Conservation (phyloP, 2,888 invertebrate genomes). For the Caenorhabditis becei region DNA sequence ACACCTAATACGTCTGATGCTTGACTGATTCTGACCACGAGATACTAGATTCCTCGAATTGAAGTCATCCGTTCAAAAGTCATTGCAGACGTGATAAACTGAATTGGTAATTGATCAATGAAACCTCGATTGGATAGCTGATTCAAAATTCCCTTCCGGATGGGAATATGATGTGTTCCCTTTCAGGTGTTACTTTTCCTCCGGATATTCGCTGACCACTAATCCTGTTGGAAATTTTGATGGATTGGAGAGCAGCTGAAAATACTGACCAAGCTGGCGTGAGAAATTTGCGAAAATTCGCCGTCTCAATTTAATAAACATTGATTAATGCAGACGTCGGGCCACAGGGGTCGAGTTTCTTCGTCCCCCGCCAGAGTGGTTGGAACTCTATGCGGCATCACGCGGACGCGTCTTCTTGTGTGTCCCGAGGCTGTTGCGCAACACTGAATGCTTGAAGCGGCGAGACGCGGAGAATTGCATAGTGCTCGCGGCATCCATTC, state of each 20-base stretch:
- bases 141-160: too few relatives aligned
- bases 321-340: slow-evolving; percentile 53
- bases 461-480: slow-evolving; percentile 23
- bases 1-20: slow-evolving; percentile 2
- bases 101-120: too few relatives aligned
- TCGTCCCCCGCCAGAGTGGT: slow-evolving; percentile 18
- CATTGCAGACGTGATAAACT: too few relatives aligned
- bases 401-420: slow-evolving; percentile 26
- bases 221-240: slow-evolving; percentile 23
- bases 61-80: too few relatives aligned
- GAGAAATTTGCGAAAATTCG: slow-evolving; percentile 31
- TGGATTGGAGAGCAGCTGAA: slow-evolving; percentile 34
- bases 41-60: not conserved
- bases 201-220: too few relatives aligned
- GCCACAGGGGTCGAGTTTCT: slow-evolving; percentile 32
- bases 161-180: too few relatives aligned
- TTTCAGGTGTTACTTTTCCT: too few relatives aligned
- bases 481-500: slow-evolving; percentile 18
- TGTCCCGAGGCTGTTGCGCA: slow-evolving; percentile 39
- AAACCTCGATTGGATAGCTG: too few relatives aligned
- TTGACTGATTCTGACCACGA: not conserved
- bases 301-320: slow-evolving; percentile 59
- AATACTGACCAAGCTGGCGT: slow-evolving; percentile 7
- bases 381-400: slow-evolving; percentile 41
- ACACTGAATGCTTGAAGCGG: slow-evolving; percentile 20